Evolutionary conservation across 2,888 invertebrate genomes (phyloP).

Genomic region (Epinotia brunnichana): DNA sequence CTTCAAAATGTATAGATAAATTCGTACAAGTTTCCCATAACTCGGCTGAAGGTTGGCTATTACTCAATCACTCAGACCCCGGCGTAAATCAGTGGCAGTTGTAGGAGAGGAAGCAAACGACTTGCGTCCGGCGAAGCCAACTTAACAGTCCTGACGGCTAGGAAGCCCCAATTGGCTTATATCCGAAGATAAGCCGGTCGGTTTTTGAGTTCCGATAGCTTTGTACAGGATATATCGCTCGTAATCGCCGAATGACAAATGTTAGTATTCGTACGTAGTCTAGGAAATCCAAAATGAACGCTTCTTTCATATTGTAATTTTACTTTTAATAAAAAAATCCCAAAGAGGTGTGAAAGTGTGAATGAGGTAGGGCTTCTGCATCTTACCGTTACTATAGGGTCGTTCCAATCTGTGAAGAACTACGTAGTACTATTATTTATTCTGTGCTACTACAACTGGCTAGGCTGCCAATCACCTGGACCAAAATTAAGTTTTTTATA

Average conservation of each 20-base stretch:
- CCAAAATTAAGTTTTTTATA: no score
- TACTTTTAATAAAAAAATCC: neutral
- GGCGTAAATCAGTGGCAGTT: slow-evolving; percentile 50
- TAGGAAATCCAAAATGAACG: neutral
- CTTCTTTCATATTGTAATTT: neutral
- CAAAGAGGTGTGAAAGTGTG: neutral
- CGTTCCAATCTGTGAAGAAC: no score
- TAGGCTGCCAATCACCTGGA: no score
- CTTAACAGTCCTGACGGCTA: slow-evolving; percentile 35
- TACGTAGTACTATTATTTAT: no score
- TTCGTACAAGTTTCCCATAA: slow-evolving; percentile 33
- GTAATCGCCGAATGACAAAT: neutral
- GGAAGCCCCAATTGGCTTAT: slow-evolving; percentile 38
- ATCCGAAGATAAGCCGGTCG: slow-evolving; percentile 32
- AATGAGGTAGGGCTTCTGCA: neutral
- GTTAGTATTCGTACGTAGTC: neutral
- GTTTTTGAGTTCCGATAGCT: neutral
- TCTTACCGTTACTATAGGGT: no score
- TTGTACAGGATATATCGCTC: neutral
- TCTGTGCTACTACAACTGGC: no score
- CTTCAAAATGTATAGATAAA: slow-evolving; percentile 1
- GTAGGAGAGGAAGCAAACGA: slow-evolving; percentile 51
- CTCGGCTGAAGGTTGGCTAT: slow-evolving; percentile 38
- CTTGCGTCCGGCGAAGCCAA: slow-evolving; percentile 36
- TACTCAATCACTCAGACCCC: slow-evolving; percentile 45